Base-by-base conservation (phyloP, 2,888 invertebrate species). In the Apamea epomidion region DNA sequence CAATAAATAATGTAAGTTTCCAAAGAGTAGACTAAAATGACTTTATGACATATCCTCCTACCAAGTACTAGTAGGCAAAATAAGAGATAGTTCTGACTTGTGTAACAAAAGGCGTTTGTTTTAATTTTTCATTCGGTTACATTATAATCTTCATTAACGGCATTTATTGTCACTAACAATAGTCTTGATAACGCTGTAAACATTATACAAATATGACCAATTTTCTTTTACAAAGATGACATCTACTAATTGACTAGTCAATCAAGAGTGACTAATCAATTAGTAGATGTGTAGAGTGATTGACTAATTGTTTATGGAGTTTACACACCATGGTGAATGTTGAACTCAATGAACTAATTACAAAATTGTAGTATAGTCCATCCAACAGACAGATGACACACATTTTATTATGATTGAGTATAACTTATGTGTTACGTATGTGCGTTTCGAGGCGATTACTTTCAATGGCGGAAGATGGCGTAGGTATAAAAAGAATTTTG, bases 371-470 rank as follows among this genome's bases (percentile, higher is more conserved):
- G 29, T 58, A 25, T 12, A 48, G 21, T 12, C 42, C 37, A 58
- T n/a, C 5, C 51, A 37, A 37, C 16, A 48, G 32, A 79, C n/a
- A 60, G 42, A 60, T 25, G 58, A 54, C 84, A 71, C 65, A 84
- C 51, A 84, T 82, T 71, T 60, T 67, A 60, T 37, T 54, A 58
- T 60, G 60, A 84, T 79, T 71, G 16, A 67, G 71, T 67, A 51
- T 67, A 51, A 32, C 58, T 29, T 60, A 32, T 5, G 45, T 25
- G 51, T 84, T 67, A 60, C 21, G 58, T 45, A n/a, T 18, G 29
- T 29, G n/a, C 4, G 21, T 70, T 29, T 65, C 4, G 18, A 70
- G 60, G 45, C 7, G 29, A 54, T 25, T 29, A 25, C 25, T 76
- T 68, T 48, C 29, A 18, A 69, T 64, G 18, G 21, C 32, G 4